A percentile compares a stretch with the other conserved stretches of the same genome.
phyloP scores from a whole-genome alignment of 2,888 invertebrate genomes.

The Orthosia incerta region DNA sequence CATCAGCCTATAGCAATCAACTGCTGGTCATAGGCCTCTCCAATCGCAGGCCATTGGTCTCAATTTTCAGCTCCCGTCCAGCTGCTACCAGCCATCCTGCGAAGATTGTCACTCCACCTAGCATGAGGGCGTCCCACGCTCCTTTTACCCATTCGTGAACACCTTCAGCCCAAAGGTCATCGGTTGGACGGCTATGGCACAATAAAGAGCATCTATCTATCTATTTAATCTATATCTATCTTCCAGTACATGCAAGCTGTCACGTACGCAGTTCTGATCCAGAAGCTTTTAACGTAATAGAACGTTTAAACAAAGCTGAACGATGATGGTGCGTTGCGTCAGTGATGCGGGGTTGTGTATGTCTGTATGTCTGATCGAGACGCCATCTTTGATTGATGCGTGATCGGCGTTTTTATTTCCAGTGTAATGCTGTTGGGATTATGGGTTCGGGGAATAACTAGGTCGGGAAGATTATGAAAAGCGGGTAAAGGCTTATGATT shows the following conservation, averaged over 20 bases:
- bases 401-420: slow-evolving; percentile 56
- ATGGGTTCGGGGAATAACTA: slow-evolving; percentile 20
- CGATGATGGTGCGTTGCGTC: slow-evolving; percentile 40
- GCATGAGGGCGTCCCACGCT: no score
- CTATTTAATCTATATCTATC: not conserved
- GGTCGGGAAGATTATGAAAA: slow-evolving; percentile 18
- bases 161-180: no score
- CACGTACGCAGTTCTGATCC: slow-evolving; percentile 47
- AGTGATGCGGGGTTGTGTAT: slow-evolving; percentile 38
- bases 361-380: slow-evolving; percentile 36
- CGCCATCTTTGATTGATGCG: slow-evolving; percentile 42
- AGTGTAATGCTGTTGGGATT: not conserved
- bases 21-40: no score
- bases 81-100: no score
- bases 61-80: no score
- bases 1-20: no score
- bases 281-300: slow-evolving; percentile 52
- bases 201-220: not conserved
- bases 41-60: no score
- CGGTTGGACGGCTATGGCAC: no score
- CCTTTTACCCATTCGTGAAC: no score
- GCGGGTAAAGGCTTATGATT: not conserved
- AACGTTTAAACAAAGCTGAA: slow-evolving; percentile 44
- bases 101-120: no score
- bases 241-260: slow-evolving; percentile 36